A percentile compares a stretch with the other conserved stretches of the same genome.
phyloP scores from a whole-genome alignment of 2,113 vertebrate species.

The Peromyscus polionotus region DNA sequence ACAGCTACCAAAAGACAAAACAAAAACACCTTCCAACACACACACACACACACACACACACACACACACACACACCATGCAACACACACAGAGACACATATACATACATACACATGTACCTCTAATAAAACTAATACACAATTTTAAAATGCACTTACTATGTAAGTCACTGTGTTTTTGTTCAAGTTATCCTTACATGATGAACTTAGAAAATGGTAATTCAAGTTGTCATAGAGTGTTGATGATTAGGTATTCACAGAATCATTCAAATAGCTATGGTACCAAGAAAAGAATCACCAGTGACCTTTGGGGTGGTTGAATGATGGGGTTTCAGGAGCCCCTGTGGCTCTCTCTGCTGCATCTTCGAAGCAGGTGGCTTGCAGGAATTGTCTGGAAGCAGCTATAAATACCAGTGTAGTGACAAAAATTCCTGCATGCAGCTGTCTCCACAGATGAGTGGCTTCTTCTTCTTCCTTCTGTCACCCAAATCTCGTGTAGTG shows the following conservation, averaged over 20 bases:
- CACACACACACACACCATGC: neutral
- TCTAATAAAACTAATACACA: neutral
- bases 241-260: neutral
- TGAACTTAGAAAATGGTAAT: slow-evolving; percentile 1
- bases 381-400: neutral
- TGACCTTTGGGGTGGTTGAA: neutral
- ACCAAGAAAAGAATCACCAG: neutral
- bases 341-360: neutral
- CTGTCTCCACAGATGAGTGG: neutral
- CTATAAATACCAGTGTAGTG: neutral
- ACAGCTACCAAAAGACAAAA: neutral
- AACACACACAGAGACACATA: neutral
- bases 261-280: neutral
- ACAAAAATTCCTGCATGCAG: neutral
- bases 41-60: neutral
- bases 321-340: neutral
- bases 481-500: neutral
- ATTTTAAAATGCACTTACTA: neutral
- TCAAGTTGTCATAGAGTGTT: neutral
- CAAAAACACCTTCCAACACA: neutral
- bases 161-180: neutral
- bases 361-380: neutral
- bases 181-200: neutral
- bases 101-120: neutral
- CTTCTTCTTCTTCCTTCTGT: neutral